Evolutionary conservation across 2,113 vertebrate species (phyloP).

Genomic region (Tringa solitaria): DNA sequence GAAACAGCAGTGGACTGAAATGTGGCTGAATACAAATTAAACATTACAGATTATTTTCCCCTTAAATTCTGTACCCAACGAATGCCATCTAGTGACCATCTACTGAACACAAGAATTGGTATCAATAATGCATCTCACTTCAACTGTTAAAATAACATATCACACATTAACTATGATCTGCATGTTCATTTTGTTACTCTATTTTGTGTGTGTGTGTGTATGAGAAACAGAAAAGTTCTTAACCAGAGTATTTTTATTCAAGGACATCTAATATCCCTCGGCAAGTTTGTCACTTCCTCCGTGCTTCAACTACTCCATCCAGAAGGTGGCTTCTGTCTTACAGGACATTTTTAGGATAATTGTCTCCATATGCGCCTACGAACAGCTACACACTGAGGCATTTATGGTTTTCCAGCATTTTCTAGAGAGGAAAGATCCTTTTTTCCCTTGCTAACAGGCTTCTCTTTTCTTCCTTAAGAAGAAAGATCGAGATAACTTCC

Average conservation of each 20-base stretch:
- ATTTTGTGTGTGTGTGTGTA: accelerated
- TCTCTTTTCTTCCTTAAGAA: neutral
- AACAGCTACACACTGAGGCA: neutral
- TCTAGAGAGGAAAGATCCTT: neutral
- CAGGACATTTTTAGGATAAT: neutral
- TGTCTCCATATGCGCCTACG: neutral
- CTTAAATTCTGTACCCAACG: slow-evolving; percentile 47
- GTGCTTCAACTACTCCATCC: neutral
- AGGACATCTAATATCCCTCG: neutral
- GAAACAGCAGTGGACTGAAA: neutral
- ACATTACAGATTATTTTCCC: neutral
- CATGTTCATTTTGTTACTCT: neutral
- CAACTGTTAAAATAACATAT: neutral
- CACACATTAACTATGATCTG: accelerated
- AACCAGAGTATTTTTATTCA: neutral
- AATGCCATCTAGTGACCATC: slow-evolving; percentile 67
- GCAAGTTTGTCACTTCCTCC: neutral
- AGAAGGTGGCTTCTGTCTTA: neutral
- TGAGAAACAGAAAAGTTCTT: neutral
- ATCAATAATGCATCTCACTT: neutral
- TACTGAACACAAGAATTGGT: neutral
- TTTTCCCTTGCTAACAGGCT: neutral
- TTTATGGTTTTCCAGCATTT: neutral
- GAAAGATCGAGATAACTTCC: neutral
- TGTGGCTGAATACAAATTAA: neutral